phyloP scores from a whole-genome alignment of 2,113 vertebrate species.

The Bubalus kerabau region DNA sequence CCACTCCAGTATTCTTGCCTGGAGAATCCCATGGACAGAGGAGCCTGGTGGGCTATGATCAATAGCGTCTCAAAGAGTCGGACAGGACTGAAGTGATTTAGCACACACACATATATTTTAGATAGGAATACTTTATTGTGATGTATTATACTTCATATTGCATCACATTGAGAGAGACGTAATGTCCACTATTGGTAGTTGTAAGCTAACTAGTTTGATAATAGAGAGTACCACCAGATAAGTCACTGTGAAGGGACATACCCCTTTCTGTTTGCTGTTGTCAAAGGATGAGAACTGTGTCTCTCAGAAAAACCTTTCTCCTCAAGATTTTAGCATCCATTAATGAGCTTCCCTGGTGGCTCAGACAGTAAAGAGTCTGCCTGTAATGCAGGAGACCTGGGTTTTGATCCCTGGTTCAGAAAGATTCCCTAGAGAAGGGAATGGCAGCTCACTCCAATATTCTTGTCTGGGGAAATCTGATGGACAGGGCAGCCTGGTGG shows the following conservation, averaged over 20 bases:
- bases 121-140: background rate
- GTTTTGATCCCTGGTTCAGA: background rate
- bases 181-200: background rate
- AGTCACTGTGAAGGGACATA: background rate
- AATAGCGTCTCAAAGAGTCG: background rate
- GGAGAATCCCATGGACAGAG: background rate
- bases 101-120: background rate
- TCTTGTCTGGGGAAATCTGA: background rate
- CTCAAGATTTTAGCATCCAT: background rate
- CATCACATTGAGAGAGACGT: background rate
- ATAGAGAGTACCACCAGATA: background rate
- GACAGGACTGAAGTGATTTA: background rate
- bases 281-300: background rate
- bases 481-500: background rate
- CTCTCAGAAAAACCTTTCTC: background rate
- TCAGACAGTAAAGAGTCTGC: background rate
- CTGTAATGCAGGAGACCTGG: background rate
- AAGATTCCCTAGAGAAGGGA: background rate
- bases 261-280: background rate
- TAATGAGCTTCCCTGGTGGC: background rate
- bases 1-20: background rate
- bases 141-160: background rate
- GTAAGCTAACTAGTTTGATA: background rate
- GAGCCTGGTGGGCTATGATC: background rate
- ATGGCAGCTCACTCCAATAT: background rate